phyloP scores from a whole-genome alignment of 2,888 invertebrate genomes.

The Ectobius pallidus region DNA sequence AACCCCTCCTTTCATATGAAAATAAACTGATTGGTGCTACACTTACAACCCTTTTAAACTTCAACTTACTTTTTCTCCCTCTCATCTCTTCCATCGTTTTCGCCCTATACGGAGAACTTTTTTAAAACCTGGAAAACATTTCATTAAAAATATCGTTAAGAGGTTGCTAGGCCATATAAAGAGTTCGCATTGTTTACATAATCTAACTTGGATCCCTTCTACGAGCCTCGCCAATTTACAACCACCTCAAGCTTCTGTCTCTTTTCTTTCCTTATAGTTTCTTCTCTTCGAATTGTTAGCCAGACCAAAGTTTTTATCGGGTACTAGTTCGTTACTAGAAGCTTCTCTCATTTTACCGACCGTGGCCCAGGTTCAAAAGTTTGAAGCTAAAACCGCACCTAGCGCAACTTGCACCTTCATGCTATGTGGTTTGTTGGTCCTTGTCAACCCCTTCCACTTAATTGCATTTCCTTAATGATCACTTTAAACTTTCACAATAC shows the following conservation, averaged over 20 bases:
- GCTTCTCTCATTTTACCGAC: too few relatives aligned
- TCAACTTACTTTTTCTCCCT: background rate
- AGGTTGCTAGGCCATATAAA: background rate
- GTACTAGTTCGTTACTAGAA: background rate
- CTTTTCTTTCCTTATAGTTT: background rate
- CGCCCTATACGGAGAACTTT: too few relatives aligned
- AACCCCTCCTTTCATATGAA: too few relatives aligned
- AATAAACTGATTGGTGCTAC: background rate
- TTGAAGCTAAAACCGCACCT: background rate
- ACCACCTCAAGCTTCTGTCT: background rate
- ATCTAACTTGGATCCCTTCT: background rate
- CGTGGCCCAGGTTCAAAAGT: background rate
- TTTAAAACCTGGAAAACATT: slow-evolving; percentile 12
- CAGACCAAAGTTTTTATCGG: background rate
- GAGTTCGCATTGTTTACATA: slow-evolving; percentile 18
- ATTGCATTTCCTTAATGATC: too few relatives aligned
- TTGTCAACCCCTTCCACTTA: too few relatives aligned
- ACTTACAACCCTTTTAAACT: slow-evolving; percentile 1
- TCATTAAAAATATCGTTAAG: slow-evolving; percentile 22
- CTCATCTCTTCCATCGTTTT: background rate
- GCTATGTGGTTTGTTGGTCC: too few relatives aligned
- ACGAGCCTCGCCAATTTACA: background rate
- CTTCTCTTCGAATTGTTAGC: slow-evolving; percentile 1
- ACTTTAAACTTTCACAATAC: too few relatives aligned
- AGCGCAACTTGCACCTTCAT: background rate